phyloP scores from a whole-genome alignment of 2,797 vertebrate genomes.

The Crenichthys baileyi region DNA sequence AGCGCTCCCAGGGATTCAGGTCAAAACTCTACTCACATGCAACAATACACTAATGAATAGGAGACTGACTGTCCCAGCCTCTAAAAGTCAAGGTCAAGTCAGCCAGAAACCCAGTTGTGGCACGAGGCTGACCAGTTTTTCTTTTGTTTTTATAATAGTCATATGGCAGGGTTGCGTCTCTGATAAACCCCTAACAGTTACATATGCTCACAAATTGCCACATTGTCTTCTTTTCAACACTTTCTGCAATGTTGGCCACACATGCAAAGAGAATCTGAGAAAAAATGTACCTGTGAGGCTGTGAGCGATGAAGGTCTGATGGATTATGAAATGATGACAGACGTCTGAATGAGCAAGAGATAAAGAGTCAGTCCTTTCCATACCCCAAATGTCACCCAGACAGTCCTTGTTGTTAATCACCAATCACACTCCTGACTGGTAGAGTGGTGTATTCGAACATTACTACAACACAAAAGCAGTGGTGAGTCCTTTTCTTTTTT shows the following conservation, averaged over 20 bases:
- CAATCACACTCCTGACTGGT: conserved; percentile 33
- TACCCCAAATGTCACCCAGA: conserved; percentile 41
- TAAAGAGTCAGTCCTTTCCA: conserved; percentile 38
- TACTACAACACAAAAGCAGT: conserved; percentile 9
- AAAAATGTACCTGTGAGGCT: conserved; percentile 36
- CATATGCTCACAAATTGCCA: conserved; percentile 35
- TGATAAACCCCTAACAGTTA: conserved; percentile 51
- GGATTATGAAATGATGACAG: conserved; percentile 61
- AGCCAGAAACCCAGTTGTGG: conserved; percentile 58
- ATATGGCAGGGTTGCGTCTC: conserved; percentile 50
- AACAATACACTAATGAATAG: conserved; percentile 48
- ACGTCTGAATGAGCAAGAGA: conserved; percentile 28
- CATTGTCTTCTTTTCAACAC: conserved; percentile 26
- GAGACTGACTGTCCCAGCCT: conserved; percentile 41
- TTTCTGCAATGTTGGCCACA: conserved; percentile 12
- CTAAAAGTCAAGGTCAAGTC: conserved; percentile 53
- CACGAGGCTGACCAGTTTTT: conserved; percentile 40
- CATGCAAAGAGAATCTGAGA: conserved; percentile 19
- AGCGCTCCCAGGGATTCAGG: conserved; percentile 39
- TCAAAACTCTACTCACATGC: conserved; percentile 55
- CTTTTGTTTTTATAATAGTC: conserved; percentile 53
- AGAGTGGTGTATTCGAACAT: conserved; percentile 22
- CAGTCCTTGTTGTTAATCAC: conserved; percentile 19
- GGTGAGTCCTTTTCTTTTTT: conserved; percentile 15
- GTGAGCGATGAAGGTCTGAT: conserved; percentile 32